Base-by-base conservation (phyloP, 2,888 invertebrate genomes). In the Cryptocheilus praepositus region DNA sequence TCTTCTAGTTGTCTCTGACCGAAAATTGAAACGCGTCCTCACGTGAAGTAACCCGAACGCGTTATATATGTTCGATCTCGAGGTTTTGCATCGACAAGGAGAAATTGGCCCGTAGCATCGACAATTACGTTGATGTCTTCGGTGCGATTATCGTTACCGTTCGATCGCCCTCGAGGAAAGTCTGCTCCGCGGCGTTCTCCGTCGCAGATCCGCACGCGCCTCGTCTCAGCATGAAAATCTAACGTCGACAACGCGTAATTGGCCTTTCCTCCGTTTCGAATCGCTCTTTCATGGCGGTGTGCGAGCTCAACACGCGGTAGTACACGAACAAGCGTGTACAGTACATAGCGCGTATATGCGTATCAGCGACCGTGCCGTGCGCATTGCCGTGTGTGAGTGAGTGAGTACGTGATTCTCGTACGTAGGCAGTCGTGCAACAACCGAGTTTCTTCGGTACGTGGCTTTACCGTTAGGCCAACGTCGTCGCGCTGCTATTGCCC, bases 391-490 rank as follows among this genome's bases (percentile, higher is more conserved):
- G 15, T 54, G 49, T 49, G 18, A 7, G 49, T 49, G 49, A 49
- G 49, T 16, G 4, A 49, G 49, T 4, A 18, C 49, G 36, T 36
- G 36, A 36, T 11, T 36, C 36, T 36, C 36, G 49, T 18, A 49
- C 16, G 73, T 71, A 70, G 76, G 74, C 74, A 76, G 76, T 61
- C 71, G 74, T 69, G 79, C 81, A 79, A 81, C 81, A 83, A 81
- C 83, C 81, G 82, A 83, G 83, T 83, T 84, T 85, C 83, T 85
- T 85, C 74, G 79, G 81, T 85, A 83, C 82, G 79, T 80, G 82
- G 83, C 75, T 83, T 85, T 86, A 86, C 86, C 86, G 86, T 86
- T 86, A 86, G 74, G 68, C 78, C 76, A 71, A 73, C 75, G 75
- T 73, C 74, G 72, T 75, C 74, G 73, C 76, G 74, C 74, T 74